A percentile compares a stretch with the other conserved stretches of the same genome.
These are phyloP conservation scores for Salvelinus alpinus DNA, from an alignment of 2,113 vertebrate genomes.

Conservation along the genomic window DNA sequence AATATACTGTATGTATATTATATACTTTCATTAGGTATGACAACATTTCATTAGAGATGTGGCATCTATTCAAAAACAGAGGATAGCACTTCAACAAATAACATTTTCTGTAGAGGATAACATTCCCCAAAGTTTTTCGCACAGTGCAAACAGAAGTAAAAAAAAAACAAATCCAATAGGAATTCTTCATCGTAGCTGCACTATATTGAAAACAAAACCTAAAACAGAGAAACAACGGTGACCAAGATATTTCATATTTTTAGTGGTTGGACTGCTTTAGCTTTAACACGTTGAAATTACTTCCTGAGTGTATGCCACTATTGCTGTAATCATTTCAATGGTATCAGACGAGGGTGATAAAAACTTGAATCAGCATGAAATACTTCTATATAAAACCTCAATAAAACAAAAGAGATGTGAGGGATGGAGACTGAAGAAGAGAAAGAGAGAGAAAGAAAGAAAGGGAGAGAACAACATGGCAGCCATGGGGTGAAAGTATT, in stretches of 20 bases:
- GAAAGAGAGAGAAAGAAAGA: not conserved
- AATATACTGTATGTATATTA: not conserved
- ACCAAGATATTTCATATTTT: constrained; percentile 4
- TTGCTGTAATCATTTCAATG: not conserved
- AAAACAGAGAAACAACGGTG: constrained; percentile 1
- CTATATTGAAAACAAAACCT: constrained; percentile 17
- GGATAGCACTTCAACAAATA: constrained; percentile 44
- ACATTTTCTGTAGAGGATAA: not conserved
- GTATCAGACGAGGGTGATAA: not conserved
- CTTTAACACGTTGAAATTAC: constrained; percentile 19
- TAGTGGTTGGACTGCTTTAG: constrained; percentile 21
- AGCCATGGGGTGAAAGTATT: constrained; percentile 40
- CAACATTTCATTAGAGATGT: not conserved
- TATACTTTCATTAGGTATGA: not conserved
- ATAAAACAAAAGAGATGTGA: not conserved
- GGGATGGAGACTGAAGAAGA: constrained; percentile 4
- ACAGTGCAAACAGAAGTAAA: constrained; percentile 41
- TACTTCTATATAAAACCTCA: not conserved
- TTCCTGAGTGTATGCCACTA: constrained; percentile 45
- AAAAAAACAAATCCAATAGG: constrained; percentile 3
- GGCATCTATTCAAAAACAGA: constrained; percentile 4
- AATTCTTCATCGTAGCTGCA: constrained; percentile 12
- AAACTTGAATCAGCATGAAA: not conserved
- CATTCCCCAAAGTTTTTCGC: constrained; percentile 4
- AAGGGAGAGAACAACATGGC: not conserved